phyloP scores from a whole-genome alignment of 2,113 vertebrate genomes.

The Microcebus griseorufus region DNA sequence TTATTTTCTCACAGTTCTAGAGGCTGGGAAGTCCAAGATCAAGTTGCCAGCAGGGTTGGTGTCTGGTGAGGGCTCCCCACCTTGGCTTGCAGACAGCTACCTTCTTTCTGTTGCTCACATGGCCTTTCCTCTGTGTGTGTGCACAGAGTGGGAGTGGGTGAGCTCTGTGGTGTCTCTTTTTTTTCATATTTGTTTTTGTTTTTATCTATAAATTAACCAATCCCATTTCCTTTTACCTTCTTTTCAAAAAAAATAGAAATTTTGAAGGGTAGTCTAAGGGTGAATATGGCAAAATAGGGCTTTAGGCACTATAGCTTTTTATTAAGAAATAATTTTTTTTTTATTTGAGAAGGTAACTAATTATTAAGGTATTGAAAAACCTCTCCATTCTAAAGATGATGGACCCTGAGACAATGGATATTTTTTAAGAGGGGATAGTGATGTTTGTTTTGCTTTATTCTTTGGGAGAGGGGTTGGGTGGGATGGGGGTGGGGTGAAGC shows the following conservation, averaged over 20 bases:
- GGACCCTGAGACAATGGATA: background rate
- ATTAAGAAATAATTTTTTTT: conserved; percentile 54
- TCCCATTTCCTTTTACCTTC: conserved; percentile 18
- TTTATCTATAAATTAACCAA: conserved; percentile 56
- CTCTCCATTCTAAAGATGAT: conserved; percentile 15
- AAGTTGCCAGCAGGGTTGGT: background rate
- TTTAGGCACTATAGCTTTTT: conserved; percentile 46
- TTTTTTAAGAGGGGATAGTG: background rate
- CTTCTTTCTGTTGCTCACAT: background rate
- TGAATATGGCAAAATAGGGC: background rate
- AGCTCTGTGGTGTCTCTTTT: background rate
- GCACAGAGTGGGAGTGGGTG: background rate
- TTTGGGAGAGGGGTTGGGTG: background rate
- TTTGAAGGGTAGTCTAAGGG: background rate
- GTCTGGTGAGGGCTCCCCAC: background rate
- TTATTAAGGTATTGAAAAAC: conserved; percentile 35
- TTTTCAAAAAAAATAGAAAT: conserved; percentile 52
- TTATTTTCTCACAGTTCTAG: background rate
- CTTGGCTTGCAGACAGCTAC: background rate
- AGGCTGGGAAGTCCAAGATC: background rate
- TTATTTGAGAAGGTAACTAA: conserved; percentile 46
- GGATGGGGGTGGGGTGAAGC: background rate
- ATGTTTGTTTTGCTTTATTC: background rate
- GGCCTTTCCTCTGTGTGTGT: background rate
- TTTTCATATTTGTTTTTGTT: conserved; percentile 62